phyloP scores from a whole-genome alignment of 2,113 vertebrate species.

The Cygnus atratus region DNA sequence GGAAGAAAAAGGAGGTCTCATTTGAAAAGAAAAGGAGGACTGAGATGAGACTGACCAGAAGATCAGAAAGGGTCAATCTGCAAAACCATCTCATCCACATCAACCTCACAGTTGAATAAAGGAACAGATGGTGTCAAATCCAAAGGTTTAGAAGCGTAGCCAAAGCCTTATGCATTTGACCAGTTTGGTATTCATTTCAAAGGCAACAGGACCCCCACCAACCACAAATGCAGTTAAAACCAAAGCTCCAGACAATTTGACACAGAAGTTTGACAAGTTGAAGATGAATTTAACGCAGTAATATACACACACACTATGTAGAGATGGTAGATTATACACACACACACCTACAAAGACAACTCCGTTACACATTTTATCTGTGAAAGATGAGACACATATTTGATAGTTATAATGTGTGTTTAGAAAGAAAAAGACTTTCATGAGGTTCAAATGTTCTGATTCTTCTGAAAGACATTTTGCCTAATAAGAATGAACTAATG shows the following conservation, averaged over 20 bases:
- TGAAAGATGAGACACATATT: not conserved
- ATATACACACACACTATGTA: not conserved
- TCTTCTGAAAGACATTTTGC: slow-evolving; percentile 2
- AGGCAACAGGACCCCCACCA: not conserved
- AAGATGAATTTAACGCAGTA: not conserved
- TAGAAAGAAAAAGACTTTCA: not conserved
- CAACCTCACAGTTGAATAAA: fast-evolving
- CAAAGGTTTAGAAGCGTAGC: not conserved
- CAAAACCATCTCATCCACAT: not conserved
- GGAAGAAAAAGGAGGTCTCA: not conserved
- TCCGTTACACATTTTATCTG: not conserved
- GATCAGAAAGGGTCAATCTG: not conserved
- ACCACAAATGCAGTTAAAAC: not conserved
- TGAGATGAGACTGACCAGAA: not conserved
- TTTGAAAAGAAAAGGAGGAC: not conserved
- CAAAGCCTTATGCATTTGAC: not conserved
- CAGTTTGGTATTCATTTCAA: not conserved
- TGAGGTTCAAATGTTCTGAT: not conserved
- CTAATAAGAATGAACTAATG: slow-evolving; percentile 15
- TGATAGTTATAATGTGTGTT: not conserved
- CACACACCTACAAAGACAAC: not conserved
- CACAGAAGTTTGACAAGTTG: not conserved
- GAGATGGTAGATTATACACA: not conserved
- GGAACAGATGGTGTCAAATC: not conserved
- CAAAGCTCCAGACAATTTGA: not conserved